Evolutionary conservation across 2,888 invertebrate species (phyloP).

Genomic region (Polydrusus cervinus): DNA sequence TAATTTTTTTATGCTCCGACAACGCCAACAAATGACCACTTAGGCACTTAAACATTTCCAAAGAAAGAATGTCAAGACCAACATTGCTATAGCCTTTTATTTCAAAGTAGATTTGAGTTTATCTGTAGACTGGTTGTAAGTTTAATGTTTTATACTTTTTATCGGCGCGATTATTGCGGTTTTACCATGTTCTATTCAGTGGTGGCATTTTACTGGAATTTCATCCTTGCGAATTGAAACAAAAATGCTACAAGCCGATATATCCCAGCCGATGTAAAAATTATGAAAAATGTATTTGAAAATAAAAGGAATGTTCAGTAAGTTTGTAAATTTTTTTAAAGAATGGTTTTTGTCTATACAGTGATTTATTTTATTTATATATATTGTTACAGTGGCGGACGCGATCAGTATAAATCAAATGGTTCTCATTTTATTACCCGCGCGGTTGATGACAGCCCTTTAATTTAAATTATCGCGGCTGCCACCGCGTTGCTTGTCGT

Average conservation of each 20-base stretch:
- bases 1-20: conserved; percentile 19
- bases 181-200: background rate
- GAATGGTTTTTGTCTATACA: too few relatives aligned
- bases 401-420: too few relatives aligned
- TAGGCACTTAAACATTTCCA: conserved; percentile 19
- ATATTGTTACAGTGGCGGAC: too few relatives aligned
- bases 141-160: background rate
- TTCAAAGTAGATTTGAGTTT: conserved; percentile 20
- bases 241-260: background rate
- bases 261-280: too few relatives aligned
- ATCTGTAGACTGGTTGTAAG: conserved; percentile 19
- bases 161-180: background rate
- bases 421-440: too few relatives aligned
- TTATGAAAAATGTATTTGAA: background rate
- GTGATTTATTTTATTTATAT: too few relatives aligned
- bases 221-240: background rate
- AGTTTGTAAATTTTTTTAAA: too few relatives aligned
- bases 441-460: too few relatives aligned
- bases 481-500: too few relatives aligned
- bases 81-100: conserved; percentile 14
- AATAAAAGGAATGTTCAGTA: too few relatives aligned
- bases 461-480: too few relatives aligned
- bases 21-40: conserved; percentile 28
- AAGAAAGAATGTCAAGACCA: conserved; percentile 14
- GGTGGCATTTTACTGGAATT: background rate